Evolutionary conservation across 2,113 vertebrate species (phyloP), one percentile per base, ranked within the genome.

Genomic region (Zosterops pallidus): DNA sequence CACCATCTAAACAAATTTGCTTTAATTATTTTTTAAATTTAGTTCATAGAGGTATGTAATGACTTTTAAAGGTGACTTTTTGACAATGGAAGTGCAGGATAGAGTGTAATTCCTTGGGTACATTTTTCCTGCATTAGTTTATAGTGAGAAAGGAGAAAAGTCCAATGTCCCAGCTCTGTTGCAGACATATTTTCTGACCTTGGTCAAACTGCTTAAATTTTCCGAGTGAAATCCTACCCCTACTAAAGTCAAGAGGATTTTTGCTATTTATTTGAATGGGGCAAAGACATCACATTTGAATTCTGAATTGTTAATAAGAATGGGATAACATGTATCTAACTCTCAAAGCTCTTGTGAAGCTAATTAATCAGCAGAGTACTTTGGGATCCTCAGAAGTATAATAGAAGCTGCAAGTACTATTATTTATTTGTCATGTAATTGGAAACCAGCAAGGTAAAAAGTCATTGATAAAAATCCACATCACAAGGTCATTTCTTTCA

Each of bases 361-460:
- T 97, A 96, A 97, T 97, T 97, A 97, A 97, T 96, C 94, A 95
- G 90, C 86, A 82, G 77, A 93, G 92, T 95, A 96, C 93, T 94
- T 94, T 94, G 80, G 74, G 88, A 96, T 95, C 83, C 69, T 96
- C 90, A 96, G 92, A 97, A 94, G 92, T 93, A 89, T 93, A 96
- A 97, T 96, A 93, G 95, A 81, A 89, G 86, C 80, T 84, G 80
- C 74, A 95, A 96, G 95, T 96, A 96, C 90, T 96, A 96, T 95
- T 97, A 96, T 97, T 97, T 97, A 96, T 97, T 95, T 96, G 90
- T 96, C 94, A 44, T 93, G 86, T 97, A 96, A 96, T 96, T 96
- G 95, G 88, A 95, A 96, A 94, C 93, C 78, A 93, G 95, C 79
- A 96, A 94, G 93, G 88, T 96, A 97, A 95, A 96, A 96, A 90